Base-by-base conservation (phyloP, 2,113 vertebrate species). In the Prunella fulvescens region DNA sequence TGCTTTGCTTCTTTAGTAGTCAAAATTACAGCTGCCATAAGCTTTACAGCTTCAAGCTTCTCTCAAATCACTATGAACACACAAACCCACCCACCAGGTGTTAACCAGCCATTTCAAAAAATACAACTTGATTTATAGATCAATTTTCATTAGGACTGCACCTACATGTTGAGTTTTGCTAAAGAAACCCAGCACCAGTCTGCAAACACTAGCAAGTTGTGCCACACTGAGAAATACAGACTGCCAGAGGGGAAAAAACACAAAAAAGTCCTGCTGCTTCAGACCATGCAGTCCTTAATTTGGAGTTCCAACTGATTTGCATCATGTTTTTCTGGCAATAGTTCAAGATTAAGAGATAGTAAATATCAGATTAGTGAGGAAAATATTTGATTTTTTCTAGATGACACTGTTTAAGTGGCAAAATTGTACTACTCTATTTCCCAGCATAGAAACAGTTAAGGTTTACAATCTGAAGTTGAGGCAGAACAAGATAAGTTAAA, bases 61-160 rank as follows among this genome's bases (percentile, higher is more conserved):
- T 94, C 86, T 81, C 73, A 93, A 76, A 69, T 85, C 57, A 61
- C 64, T 62, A 37, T 51, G 57, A 93, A 64, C 56, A 66, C 23
- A 62, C 53, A 64, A 28, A n/a, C 40, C 15, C 15, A 67, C 60
- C 42, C 33, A 26, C 20, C 23, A 71, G n/a, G 31, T 61, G 86
- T 90, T 88, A 97, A 90, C 13, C 72, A 61, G 60, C 23, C 40
- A 82, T 61, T 83, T 80, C 0, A 58, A 79, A 88, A 81, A 64
- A 26, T 19, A n/a, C 33, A 91, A 22, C 50, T 91, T 11, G 3
- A 67, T 83, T 72, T 88, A 62, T 11, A 92, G 42, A 71, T 86
- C 66, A 37, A 31, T 88, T 67, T 91, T 79, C 29, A 74, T 86
- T 65, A 82, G 58, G 35, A 50, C 29, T 85, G 58, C 11, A 70